Conservation (phyloP, 2,888 invertebrate species). For the Heteropelma amictum region DNA sequence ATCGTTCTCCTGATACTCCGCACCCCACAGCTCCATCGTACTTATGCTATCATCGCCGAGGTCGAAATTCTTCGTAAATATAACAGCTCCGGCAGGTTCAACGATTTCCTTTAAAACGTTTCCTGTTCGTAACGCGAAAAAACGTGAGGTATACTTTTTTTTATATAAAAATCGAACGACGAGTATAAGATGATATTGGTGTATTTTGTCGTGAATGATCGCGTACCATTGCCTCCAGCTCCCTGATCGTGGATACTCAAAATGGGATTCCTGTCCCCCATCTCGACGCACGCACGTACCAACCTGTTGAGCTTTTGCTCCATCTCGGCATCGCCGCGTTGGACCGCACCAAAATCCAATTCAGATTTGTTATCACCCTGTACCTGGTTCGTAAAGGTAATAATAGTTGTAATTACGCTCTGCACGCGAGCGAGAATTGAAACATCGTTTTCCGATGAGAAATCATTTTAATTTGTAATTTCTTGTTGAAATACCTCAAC, state of each 20-base stretch:
- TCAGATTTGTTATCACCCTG: conserved; percentile 93
- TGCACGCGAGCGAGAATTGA: too few relatives aligned
- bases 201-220: too few relatives aligned
- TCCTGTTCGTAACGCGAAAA: conserved; percentile 81
- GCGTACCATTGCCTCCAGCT: conserved; percentile 93
- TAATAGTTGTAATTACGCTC: too few relatives aligned
- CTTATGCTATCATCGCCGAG: conserved; percentile 97
- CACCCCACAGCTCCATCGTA: conserved; percentile 97
- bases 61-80: conserved; percentile 91
- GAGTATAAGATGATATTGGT: neutral
- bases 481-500: conserved; percentile 83
- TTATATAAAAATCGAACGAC: neutral
- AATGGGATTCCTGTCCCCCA: conserved; percentile 90
- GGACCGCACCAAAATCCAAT: conserved; percentile 97
- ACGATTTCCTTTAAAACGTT: conserved; percentile 98
- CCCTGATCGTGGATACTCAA: conserved; percentile 99
- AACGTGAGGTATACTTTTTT: neutral
- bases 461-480: too few relatives aligned
- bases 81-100: conserved; percentile 95
- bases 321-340: conserved; percentile 99
- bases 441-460: neutral
- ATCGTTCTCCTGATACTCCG: conserved; percentile 98
- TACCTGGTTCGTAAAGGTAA: conserved; percentile 78
- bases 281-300: conserved; percentile 94
- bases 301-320: conserved; percentile 97